Evolutionary conservation across 1,140 invertebrate genomes (phyloP).

Genomic region (Armadillidium nasatum): DNA sequence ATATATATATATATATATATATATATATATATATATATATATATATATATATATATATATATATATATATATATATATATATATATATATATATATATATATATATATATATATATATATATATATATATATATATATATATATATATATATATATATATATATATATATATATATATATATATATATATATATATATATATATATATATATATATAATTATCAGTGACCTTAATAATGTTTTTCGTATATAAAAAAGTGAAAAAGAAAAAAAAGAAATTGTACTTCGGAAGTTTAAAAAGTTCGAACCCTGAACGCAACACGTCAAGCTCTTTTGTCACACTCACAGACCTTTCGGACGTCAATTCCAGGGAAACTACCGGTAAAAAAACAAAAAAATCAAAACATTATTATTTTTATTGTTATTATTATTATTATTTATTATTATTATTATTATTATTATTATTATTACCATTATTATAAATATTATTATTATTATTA

Average conservation of each 20-base stretch:
- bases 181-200: background rate
- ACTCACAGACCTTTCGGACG: background rate
- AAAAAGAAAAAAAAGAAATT: constrained; percentile 4
- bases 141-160: background rate
- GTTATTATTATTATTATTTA: too few relatives aligned
- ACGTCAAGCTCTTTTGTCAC: background rate
- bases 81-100: too few relatives aligned
- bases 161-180: background rate
- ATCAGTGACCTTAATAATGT: background rate
- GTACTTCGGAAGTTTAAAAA: background rate
- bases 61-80: too few relatives aligned
- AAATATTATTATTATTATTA: too few relatives aligned
- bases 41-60: too few relatives aligned
- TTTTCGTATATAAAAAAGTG: background rate
- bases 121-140: background rate
- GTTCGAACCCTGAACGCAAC: background rate
- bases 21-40: too few relatives aligned
- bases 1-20: too few relatives aligned
- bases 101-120: too few relatives aligned
- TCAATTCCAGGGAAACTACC: background rate
- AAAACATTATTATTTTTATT: too few relatives aligned
- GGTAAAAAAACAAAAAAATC: too few relatives aligned
- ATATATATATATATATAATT: background rate
- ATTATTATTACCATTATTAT: too few relatives aligned
- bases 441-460: too few relatives aligned